Evolutionary conservation across 2,113 vertebrate species (phyloP), one percentile per base, ranked within the genome.

Genomic region (Spermophilus dauricus): DNA sequence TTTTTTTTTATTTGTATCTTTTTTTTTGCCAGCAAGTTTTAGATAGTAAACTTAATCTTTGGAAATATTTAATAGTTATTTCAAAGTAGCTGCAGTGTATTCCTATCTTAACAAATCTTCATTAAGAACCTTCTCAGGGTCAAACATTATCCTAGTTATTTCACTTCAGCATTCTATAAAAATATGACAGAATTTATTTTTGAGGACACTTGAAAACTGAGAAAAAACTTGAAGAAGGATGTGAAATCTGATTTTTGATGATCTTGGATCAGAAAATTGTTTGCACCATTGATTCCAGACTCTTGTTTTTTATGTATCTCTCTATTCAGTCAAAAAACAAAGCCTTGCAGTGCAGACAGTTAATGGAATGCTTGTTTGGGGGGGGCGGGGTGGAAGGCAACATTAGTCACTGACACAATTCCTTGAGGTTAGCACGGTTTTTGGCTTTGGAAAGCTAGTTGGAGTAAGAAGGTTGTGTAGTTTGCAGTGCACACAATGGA

Each of bases 401-500:
- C 85, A 70, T 98, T 97, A 97, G 92, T 98, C 83, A 97, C 77
- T 96, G 85, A 96, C 96, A 89, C 30, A 96, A 48, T 97, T 90
- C 87, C 92, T 95, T 91, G 48, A 51, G 61, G 8, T 86, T 83
- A 95, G 61, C 97, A 95, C 65, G 92, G 97, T 0, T 2, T 84
- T 98, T 77, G 91, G 63, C 39, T 78, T 83, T 86, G 78, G 4
- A 82, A 94, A 92, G 18, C 83, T 80, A 75, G 83, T 97, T 96
- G 95, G 80, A 96, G 91, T 91, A 37, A 96, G 87, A 98, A 89
- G 90, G 73, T 69, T 97, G 45, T 76, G 30, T 94, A 94, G 37
- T 95, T 97, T 98, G 37, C n/a, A 1, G 18, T 75, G 51, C 58
- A 42, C 37, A 63, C 85, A 97, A 94, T 95, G 80, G 94, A 97